Evolutionary conservation across 1,140 invertebrate genomes (phyloP), one percentile per base, ranked within the genome.

Genomic region (Drosophila subpulchrella): DNA sequence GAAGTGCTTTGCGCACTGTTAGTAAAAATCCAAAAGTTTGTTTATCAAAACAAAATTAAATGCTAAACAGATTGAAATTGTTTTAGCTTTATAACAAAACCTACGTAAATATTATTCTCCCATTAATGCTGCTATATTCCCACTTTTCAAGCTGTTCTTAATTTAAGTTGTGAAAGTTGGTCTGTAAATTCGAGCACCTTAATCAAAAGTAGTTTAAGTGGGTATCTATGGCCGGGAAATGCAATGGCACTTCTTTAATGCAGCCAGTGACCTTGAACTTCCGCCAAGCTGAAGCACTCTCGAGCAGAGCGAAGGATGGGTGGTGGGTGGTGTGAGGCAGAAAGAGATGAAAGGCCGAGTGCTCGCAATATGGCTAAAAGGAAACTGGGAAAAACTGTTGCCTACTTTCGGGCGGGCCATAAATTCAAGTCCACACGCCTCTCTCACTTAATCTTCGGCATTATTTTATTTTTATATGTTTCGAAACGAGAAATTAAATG

Each of bases 401-500:
- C 73, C 73, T 75, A 58, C 63, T 77, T 70, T 77, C 32, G 48
- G 55, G 71, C 72, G 34, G 20, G 44, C 12, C 72, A 75, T 51
- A 75, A 75, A 75, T 63, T 55, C 27, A 58, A 54, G 17, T 46
- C 38, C 55, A 55, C 46, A 67, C 44, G 17, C 34, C 56, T 46
- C 68, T 72, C 67, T 61, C 60, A 20, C 59, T 56, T 65, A 56
- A 75, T 75, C 71, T 75, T 75, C 51, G 41, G 39, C 73, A 75
- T 67, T 75, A 59, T 42, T 75, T 47, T n/a, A n/a, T 39, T 39
- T 39, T 4, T 39, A 39, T 46, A 46, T 36, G 34, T 50, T 67
- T 68, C 36, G 65, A 34, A 48, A 65, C 50, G 72, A 75, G 48
- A 75, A 75, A 75, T 75, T 54, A 56, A 74, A 75, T 75, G 72